Evolutionary conservation across 1,140 invertebrate species (phyloP).

Genomic region (Ladona fulva): DNA sequence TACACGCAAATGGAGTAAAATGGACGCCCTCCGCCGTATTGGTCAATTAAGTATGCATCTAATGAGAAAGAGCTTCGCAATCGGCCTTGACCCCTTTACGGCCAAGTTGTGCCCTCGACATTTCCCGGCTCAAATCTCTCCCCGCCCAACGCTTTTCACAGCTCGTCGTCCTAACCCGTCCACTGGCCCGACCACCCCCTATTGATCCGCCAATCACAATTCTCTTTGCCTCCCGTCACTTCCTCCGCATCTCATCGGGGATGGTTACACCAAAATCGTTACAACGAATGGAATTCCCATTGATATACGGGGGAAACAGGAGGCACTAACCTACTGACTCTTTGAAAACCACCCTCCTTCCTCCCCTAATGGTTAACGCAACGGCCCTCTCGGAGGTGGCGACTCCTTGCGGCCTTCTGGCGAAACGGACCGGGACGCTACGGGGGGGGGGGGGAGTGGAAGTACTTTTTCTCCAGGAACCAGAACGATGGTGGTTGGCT

Average conservation of each 20-base stretch:
- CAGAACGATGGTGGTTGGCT: not conserved
- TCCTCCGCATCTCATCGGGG: not conserved
- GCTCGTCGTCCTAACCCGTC: too few species aligned
- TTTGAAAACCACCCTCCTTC: not conserved
- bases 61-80: not conserved
- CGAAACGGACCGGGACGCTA: not conserved
- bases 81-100: not conserved
- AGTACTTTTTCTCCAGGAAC: not conserved
- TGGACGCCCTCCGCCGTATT: not conserved
- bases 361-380: not conserved
- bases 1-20: not conserved
- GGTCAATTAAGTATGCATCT: constrained; percentile 1
- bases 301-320: not conserved
- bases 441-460: too few species aligned
- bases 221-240: not conserved
- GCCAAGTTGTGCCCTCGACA: not conserved
- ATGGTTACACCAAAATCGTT: not conserved
- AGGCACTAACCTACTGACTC: not conserved
- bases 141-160: not conserved
- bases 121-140: not conserved
- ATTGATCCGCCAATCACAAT: not conserved
- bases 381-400: not conserved
- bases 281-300: not conserved
- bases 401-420: not conserved
- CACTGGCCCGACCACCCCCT: not conserved